Evolutionary conservation across 2,888 invertebrate species (phyloP), one percentile per base, ranked within the genome.

Genomic region (Tipula helvola): DNA sequence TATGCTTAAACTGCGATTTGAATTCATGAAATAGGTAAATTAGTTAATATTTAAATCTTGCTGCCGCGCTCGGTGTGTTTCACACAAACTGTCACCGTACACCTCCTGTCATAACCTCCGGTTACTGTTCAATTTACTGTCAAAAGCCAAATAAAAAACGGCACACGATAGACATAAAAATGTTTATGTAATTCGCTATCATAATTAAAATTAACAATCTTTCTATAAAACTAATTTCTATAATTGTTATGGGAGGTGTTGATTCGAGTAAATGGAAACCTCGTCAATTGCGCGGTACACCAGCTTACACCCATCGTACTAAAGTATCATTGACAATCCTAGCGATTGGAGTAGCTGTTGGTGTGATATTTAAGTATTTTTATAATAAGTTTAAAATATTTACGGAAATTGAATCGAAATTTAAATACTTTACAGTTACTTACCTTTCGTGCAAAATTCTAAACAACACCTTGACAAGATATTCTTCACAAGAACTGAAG

Each of bases 231-330:
- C 28, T 28, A 2, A 1, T 28, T 28, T 28, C 28, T 28, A 28
- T 28, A 28, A 28, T 28, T 85, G 71, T 88, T 87, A 85, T 93
- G 93, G 93, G 93, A 92, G 87, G 92, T 92, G 88, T 93, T 86
- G 93, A 94, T 91, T 91, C 92, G 86, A 92, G 91, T 88, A 92
- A 92, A 90, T 92, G 95, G 90, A 95, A 95, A 92, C 95, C 95
- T 88, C 93, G 95, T 90, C 92, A 93, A 91, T 91, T 94, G 87
- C 92, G 92, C 90, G 95, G 95, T 88, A 95, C 95, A 83, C 95
- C 95, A 84, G 93, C 94, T 86, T 93, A 92, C 88, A 89, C 89
- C 88, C 92, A 93, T 87, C 91, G 94, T 88, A 94, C 95, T 90
- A 91, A 92, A 87, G 91, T 93, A 88, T 93, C 93, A 12, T 88